Percentiles rank a stretch among this genome's conserved stretches.
Evolutionary conservation across 2,888 invertebrate genomes (phyloP).

Genomic region (Drosophila atripex): DNA sequence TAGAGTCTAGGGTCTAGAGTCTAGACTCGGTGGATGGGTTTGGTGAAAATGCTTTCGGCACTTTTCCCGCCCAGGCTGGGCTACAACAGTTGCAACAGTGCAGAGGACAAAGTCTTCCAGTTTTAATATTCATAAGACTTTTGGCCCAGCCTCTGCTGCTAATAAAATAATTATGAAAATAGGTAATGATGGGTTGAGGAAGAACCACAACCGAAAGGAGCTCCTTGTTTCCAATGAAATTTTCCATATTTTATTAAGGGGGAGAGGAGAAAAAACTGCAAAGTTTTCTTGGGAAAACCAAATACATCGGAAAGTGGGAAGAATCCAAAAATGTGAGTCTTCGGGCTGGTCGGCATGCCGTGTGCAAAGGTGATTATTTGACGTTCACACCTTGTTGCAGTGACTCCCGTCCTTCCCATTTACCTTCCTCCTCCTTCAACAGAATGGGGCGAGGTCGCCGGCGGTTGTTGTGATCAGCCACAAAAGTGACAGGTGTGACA

Average conservation of each 20-base stretch:
- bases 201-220: slow-evolving; percentile 42
- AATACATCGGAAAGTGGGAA: slow-evolving; percentile 48
- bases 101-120: slow-evolving; percentile 55
- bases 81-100: slow-evolving; percentile 56
- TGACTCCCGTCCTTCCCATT: slow-evolving; percentile 16
- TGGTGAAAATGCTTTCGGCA: slow-evolving; percentile 48
- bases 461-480: slow-evolving; percentile 76
- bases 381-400: slow-evolving; percentile 75
- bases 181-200: slow-evolving; percentile 29
- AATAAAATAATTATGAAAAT: slow-evolving; percentile 78
- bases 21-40: slow-evolving; percentile 9
- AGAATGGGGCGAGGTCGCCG: slow-evolving; percentile 60
- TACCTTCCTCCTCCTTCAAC: not conserved
- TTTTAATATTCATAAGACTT: slow-evolving; percentile 72
- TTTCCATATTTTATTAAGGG: slow-evolving; percentile 64
- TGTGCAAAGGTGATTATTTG: slow-evolving; percentile 75
- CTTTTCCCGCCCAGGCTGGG: slow-evolving; percentile 25
- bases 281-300: slow-evolving; percentile 70
- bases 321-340: slow-evolving; percentile 7
- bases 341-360: slow-evolving; percentile 53
- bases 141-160: slow-evolving; percentile 41
- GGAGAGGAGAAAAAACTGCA: slow-evolving; percentile 42
- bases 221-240: slow-evolving; percentile 58
- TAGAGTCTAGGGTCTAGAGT: slow-evolving; percentile 39
- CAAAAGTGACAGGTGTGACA: slow-evolving; percentile 78